Evolutionary conservation across 2,888 invertebrate genomes (phyloP), one percentile per base, ranked within the genome.

Genomic region (Coremacera marginata): DNA sequence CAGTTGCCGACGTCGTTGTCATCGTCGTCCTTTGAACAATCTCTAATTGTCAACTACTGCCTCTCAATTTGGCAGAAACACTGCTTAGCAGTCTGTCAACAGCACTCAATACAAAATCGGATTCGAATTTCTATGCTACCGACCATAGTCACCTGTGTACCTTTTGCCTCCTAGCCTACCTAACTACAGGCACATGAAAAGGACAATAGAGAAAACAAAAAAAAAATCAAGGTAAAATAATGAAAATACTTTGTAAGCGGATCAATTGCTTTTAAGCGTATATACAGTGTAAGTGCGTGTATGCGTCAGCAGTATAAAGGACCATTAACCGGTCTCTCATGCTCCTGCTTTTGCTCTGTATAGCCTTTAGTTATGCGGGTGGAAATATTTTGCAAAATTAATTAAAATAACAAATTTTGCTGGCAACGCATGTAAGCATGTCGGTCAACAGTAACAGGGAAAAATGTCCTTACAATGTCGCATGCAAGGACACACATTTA

Each of bases 231-330:
- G 71, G 60, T 44, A 55, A 71, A 71, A 55, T 71, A 44, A 71
- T 71, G 71, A 71, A 60, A 71, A 71, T 71, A 71, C 60, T n/a
- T 22, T 34, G 71, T 71, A 71, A 71, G 71, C 71, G 57, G 71
- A 71, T 71, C 37, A 68, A 60, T 34, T 14, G 27, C 51, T 51
- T 22, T 68, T 44, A 44, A 34, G 65, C 65, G 37, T 67, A 19
- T 8, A 22, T 22, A 67, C 22, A 22, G 34, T 11, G 27, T 14
- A 27, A 60, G 60, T 60, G 25, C 22, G 60, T 22, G 22, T 27
- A 11, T 44, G 44, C 14, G 11, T 44, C 14, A 44, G 44, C 44
- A 44, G 14, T 14, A 44, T 44, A 44, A 44, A 44, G 44, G 11
- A 44, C 44, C 14, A 44, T 44, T 44, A 11, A 14, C 2, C 44